These are phyloP conservation scores for Malacosoma neustria DNA, from an alignment of 2,888 invertebrate species.

Conservation along the genomic window DNA sequence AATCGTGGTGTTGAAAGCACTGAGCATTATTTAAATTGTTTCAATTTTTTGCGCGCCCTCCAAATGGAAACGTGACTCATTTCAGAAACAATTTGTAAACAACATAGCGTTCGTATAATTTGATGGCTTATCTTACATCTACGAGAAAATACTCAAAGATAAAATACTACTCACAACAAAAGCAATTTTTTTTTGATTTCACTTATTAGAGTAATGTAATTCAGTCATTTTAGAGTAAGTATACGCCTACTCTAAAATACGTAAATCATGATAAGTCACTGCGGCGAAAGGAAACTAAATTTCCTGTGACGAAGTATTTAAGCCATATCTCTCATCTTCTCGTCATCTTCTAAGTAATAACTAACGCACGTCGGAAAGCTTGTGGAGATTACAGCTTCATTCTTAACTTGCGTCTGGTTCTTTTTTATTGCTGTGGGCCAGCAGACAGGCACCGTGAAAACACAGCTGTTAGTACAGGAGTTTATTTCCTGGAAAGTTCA, in stretches of 20 bases:
- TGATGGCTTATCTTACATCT: conserved; percentile 46
- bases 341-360: too few species aligned
- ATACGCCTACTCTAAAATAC: too few species aligned
- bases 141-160: conserved; percentile 30
- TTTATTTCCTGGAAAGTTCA: too few species aligned
- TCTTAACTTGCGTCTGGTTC: too few species aligned
- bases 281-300: conserved; percentile 15
- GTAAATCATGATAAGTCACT: too few species aligned
- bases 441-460: too few species aligned
- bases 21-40: conserved; percentile 39
- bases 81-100: conserved; percentile 49
- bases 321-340: too few species aligned
- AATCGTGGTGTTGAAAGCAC: conserved; percentile 3
- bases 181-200: conserved; percentile 20
- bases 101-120: conserved; percentile 45
- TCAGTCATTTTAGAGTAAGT: conserved; percentile 9
- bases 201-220: conserved; percentile 9
- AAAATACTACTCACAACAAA: conserved; percentile 24
- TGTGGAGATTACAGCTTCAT: too few species aligned
- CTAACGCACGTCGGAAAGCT: too few species aligned
- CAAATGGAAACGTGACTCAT: conserved; percentile 40
- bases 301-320: conserved; percentile 12
- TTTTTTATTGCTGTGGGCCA: too few species aligned
- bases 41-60: conserved; percentile 37
- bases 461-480: too few species aligned